A percentile compares a stretch with the other conserved stretches of the same genome.
phyloP scores from a whole-genome alignment of 2,888 invertebrate species.

The Patella depressa region DNA sequence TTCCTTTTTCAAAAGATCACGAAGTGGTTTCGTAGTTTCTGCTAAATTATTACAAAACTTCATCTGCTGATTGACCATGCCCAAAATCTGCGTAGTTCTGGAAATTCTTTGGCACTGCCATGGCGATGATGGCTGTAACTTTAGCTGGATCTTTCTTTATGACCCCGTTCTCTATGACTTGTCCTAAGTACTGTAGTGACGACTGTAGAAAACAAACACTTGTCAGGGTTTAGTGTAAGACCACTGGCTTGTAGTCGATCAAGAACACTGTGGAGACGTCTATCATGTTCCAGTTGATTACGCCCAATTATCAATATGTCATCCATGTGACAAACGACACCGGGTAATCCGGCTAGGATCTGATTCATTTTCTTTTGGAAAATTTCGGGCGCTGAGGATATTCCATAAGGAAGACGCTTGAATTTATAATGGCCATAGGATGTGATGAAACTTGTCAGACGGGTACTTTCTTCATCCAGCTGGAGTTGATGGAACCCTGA shows the following conservation, averaged over 20 bases:
- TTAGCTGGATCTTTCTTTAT: constrained; percentile 23
- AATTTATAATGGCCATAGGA: constrained; percentile 42
- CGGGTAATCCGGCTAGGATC: constrained; percentile 17
- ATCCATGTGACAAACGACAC: constrained; percentile 40
- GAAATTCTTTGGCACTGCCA: no score
- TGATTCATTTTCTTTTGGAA: constrained; percentile 69
- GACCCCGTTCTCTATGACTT: constrained; percentile 27
- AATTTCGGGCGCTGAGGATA: constrained; percentile 68
- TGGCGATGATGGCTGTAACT: no score
- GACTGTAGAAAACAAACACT: constrained; percentile 30
- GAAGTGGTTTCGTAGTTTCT: no score
- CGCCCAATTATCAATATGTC: constrained; percentile 30
- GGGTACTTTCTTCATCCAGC: constrained; percentile 16
- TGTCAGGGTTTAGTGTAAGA: constrained; percentile 30
- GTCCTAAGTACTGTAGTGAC: constrained; percentile 32
- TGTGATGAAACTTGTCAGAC: constrained; percentile 41
- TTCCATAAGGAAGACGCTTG: constrained; percentile 43
- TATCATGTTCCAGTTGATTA: constrained; percentile 25
- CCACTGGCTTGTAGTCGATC: constrained; percentile 19
- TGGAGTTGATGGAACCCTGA: constrained; percentile 26
- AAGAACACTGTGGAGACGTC: constrained; percentile 13
- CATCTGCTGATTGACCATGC: no score
- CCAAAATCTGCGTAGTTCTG: no score
- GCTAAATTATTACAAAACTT: no score
- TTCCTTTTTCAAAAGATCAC: no score